Evolutionary conservation across 2,888 invertebrate species (phyloP).

Genomic region (Scaptomyza caliginosa): DNA sequence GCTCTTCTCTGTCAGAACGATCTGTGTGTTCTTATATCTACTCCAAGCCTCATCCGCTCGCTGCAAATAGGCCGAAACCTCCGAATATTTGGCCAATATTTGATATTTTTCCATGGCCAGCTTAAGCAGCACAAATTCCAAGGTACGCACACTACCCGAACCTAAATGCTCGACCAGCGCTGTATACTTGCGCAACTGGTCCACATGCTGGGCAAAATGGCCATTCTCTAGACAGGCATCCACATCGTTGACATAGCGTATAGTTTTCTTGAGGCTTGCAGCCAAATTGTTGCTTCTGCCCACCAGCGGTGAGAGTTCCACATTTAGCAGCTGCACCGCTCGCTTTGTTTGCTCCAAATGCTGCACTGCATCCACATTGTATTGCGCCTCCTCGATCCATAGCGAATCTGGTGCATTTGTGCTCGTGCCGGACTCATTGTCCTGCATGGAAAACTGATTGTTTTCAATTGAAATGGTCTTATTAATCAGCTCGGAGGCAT

Average conservation of each 20-base stretch:
- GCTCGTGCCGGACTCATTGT: conserved; percentile 2
- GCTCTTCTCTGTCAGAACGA: conserved; percentile 52
- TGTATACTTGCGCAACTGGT: conserved; percentile 59
- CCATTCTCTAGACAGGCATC: conserved; percentile 41
- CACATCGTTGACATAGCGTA: conserved; percentile 64
- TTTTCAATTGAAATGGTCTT: conserved; percentile 53
- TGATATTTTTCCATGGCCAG: conserved; percentile 63
- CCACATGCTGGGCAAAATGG: conserved; percentile 42
- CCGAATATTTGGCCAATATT: conserved; percentile 50
- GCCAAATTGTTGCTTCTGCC: conserved; percentile 70
- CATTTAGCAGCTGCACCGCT: conserved; percentile 54
- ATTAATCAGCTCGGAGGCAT: conserved; percentile 31
- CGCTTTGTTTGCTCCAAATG: conserved; percentile 43
- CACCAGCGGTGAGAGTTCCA: conserved; percentile 62
- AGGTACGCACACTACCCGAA: conserved; percentile 45
- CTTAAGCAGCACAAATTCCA: conserved; percentile 70
- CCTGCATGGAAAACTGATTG: conserved; percentile 34
- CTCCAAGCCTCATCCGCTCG: conserved; percentile 58
- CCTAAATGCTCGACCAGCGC: conserved; percentile 54
- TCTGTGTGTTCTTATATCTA: conserved; percentile 54
- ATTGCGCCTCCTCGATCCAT: conserved; percentile 52
- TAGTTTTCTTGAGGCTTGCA: conserved; percentile 56
- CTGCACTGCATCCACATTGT: conserved; percentile 35
- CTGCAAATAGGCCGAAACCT: conserved; percentile 52
- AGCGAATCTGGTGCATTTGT: conserved; percentile 18